A percentile compares a stretch with the other conserved stretches of the same genome.
Evolutionary conservation across 2,888 invertebrate species (phyloP).

Genomic region (Drosophila kokeensis): DNA sequence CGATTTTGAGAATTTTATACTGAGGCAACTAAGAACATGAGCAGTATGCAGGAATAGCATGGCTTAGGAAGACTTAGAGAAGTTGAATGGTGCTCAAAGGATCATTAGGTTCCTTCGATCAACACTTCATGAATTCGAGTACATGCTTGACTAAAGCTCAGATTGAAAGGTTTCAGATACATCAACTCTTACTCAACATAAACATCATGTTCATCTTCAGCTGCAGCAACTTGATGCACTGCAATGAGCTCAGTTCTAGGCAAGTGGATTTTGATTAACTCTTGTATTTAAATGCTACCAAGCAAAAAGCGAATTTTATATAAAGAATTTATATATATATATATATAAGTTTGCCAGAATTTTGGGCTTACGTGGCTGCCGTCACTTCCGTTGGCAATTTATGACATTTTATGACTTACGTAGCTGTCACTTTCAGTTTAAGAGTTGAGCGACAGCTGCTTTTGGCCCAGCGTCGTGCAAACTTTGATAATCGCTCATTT

Average conservation of each 20-base stretch:
- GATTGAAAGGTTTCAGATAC: not conserved
- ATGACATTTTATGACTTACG: constrained; percentile 57
- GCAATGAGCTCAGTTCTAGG: constrained; percentile 4
- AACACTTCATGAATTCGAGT: not conserved
- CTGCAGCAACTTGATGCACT: not conserved
- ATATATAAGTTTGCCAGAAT: not conserved
- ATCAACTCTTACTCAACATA: not conserved
- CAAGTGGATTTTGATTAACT: not conserved
- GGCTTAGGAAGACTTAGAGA: not conserved
- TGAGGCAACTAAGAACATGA: not conserved
- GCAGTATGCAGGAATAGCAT: not conserved
- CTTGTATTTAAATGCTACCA: not conserved
- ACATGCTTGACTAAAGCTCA: not conserved
- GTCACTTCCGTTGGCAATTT: constrained; percentile 37
- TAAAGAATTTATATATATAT: constrained; percentile 6
- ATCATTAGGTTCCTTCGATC: not conserved
- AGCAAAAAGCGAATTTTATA: not conserved
- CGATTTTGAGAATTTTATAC: not conserved
- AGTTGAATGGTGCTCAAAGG: not conserved
- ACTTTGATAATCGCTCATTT: constrained; percentile 78
- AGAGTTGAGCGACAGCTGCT: constrained; percentile 44
- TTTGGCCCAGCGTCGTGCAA: constrained; percentile 40
- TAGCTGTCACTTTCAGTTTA: constrained; percentile 51
- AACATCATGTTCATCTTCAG: constrained; percentile 4
- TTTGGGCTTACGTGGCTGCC: not conserved